These are phyloP conservation scores for Drosophila kohkoa DNA, from an alignment of 1,140 invertebrate genomes.

Conservation along the genomic window DNA sequence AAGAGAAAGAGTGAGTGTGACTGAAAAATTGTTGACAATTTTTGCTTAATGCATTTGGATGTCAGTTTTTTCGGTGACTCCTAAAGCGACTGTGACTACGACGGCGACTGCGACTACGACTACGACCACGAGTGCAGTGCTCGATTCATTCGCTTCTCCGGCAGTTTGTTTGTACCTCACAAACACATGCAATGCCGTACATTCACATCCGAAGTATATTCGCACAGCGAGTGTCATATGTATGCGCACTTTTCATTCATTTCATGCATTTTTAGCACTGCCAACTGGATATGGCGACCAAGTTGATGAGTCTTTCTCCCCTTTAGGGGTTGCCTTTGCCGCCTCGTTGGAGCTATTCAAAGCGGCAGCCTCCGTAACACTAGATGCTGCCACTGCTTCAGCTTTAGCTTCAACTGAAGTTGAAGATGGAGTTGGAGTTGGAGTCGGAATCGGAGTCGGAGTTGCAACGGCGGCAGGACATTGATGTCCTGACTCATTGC, in stretches of 20 bases:
- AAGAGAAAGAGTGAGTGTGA: constrained; percentile 14
- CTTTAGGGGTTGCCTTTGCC: constrained; percentile 56
- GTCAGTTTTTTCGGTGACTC: constrained; percentile 65
- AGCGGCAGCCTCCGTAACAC: constrained; percentile 33
- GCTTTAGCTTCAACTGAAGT: constrained; percentile 1
- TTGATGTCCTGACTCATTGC: constrained; percentile 55
- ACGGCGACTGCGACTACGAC: constrained; percentile 31
- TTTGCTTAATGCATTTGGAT: constrained; percentile 81
- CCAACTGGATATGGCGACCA: constrained; percentile 64
- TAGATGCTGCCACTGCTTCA: constrained; percentile 1
- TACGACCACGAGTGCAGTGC: constrained; percentile 52
- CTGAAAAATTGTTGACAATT: constrained; percentile 81
- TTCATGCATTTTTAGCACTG: constrained; percentile 66
- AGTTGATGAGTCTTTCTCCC: constrained; percentile 41
- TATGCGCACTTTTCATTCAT: constrained; percentile 60
- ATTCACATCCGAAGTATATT: background rate
- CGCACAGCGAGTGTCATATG: constrained; percentile 41
- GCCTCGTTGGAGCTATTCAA: constrained; percentile 73
- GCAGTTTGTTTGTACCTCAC: constrained; percentile 59
- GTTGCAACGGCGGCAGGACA: constrained; percentile 23
- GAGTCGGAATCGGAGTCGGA: too few relatives aligned
- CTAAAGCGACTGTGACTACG: constrained; percentile 41
- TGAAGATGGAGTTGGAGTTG: background rate
- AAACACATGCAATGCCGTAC: constrained; percentile 28
- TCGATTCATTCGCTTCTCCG: constrained; percentile 33